Base-by-base conservation (phyloP, 2,888 invertebrate species). In the Perizoma flavofasciatum region DNA sequence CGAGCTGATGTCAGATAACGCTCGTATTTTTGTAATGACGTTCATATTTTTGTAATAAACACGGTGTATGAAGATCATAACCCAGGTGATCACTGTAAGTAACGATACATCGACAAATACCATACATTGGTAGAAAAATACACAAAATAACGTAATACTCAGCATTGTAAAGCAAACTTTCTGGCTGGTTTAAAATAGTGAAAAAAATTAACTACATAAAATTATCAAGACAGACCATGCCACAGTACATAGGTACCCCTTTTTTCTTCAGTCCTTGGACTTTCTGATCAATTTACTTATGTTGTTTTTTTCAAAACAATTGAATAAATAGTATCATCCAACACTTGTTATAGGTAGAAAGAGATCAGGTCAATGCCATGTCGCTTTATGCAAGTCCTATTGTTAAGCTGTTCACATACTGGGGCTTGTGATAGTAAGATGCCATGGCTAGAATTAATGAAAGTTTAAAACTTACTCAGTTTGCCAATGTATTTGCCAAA, bases 1-100 rank as follows among this genome's bases (percentile, higher is more conserved):
- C 87, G 83, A 80, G 78, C 80, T 78, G 78, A 82, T 76, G 73
- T 73, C 69, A 73, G 74, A 75, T 71, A 74, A 73, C 74, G 79
- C 60, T 51, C 35, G 32, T 40, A 51, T 61, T 55, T 53, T 62
- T 59, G 48, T 55, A 50, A 64, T 49, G 47, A 43, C 54, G 59
- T 47, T 50, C 39, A 53, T 60, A 54, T 62, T 57, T 49, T 48
- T 48, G 52, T 55, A 49, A 52, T 41, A 43, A 44, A 52, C 32
- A n/a, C 46, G 32, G 6, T 49, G 39, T 37, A 47, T 32, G 45
- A 41, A 47, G 50, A 55, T 50, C 43, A 44, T 39, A 9, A 33
- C 45, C n/a, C 10, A 41, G n/a, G 5, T 51, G 40, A 22, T 22
- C 22, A 22, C 1, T 22, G 1, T 22, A 22, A 22, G 22, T 22